Evolutionary conservation across 92 coral and sea anemone species (phyloP).

Genomic region (Phenganax marumi): DNA sequence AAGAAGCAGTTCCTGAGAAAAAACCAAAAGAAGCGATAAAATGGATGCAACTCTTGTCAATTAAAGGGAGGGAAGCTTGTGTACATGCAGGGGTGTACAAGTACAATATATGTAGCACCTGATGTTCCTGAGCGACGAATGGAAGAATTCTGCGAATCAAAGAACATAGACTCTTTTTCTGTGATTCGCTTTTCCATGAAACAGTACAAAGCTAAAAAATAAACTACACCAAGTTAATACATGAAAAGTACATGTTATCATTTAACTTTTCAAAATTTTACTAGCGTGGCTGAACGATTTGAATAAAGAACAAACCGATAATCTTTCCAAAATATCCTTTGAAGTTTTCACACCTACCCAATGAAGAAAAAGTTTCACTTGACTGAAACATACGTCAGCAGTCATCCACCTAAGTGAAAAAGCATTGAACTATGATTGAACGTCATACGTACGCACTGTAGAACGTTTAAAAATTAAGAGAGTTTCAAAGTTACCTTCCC

Average conservation of each 20-base stretch:
- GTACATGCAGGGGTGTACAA: no score
- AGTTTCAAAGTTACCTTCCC: conserved; percentile 65
- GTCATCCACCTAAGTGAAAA: conserved; percentile 73
- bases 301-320: background rate
- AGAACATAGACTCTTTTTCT: conserved; percentile 54
- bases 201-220: conserved; percentile 45
- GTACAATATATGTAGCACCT: conserved; percentile 51
- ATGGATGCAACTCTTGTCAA: no score
- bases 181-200: conserved; percentile 58
- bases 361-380: conserved; percentile 65
- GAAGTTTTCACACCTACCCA: conserved; percentile 55
- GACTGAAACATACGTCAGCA: conserved; percentile 75
- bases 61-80: no score
- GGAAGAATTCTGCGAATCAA: conserved; percentile 71
- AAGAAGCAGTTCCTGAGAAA: conserved; percentile 64
- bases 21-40: background rate
- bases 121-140: conserved; percentile 82
- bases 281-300: no score
- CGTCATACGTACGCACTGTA: background rate
- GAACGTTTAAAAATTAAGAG: background rate
- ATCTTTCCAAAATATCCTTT: background rate
- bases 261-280: no score
- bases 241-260: background rate
- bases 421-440: conserved; percentile 2
- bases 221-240: background rate